phyloP scores from a whole-genome alignment of 2,113 vertebrate species.

The Lathamus discolor region DNA sequence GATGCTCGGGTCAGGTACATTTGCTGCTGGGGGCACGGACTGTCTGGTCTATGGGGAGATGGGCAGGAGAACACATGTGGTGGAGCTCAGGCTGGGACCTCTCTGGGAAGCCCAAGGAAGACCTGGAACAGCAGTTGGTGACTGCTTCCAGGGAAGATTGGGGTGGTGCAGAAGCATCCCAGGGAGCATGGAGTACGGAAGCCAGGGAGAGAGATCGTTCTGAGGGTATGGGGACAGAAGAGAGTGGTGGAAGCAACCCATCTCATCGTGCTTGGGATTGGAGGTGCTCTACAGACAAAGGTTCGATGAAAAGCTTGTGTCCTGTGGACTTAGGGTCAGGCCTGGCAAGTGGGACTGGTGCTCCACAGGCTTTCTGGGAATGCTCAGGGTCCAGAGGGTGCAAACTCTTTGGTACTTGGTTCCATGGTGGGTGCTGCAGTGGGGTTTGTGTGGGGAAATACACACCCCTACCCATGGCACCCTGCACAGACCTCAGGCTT shows the following conservation, averaged over 20 bases:
- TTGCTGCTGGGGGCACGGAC: background rate
- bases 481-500: background rate
- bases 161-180: background rate
- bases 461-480: background rate
- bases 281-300: background rate
- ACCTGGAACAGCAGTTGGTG: background rate
- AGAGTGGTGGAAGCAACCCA: rapidly evolving
- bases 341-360: background rate
- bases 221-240: background rate
- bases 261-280: background rate
- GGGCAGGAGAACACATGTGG: background rate
- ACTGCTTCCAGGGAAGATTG: background rate
- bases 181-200: background rate
- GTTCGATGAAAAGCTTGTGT: rapidly evolving
- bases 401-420: background rate
- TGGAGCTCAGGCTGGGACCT: background rate
- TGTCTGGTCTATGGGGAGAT: background rate
- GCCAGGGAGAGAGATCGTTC: background rate
- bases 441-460: background rate
- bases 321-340: background rate
- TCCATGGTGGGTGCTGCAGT: rapidly evolving
- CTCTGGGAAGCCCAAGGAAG: background rate
- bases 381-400: background rate
- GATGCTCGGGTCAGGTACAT: background rate
- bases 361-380: background rate